Conservation (phyloP, 2,797 vertebrate genomes). For the Agapornis canus region DNA sequence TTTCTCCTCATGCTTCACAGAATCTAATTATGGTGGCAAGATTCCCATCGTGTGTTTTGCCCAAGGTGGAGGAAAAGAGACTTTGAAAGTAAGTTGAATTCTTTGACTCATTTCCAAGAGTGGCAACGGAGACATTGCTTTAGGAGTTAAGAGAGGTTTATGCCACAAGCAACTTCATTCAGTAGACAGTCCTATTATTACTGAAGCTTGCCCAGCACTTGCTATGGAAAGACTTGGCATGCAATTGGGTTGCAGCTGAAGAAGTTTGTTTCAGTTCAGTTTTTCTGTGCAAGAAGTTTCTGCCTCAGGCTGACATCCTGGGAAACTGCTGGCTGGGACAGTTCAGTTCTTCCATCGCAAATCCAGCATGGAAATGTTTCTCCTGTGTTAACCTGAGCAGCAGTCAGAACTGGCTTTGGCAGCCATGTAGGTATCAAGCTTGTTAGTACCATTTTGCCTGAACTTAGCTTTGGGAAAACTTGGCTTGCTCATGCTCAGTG, state of each 20-base stretch:
- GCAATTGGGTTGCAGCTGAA: not conserved
- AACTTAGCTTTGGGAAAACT: not conserved
- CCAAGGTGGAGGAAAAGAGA: conserved; percentile 83
- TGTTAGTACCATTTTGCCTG: not conserved
- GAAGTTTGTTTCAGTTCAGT: not conserved
- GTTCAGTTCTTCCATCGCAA: not conserved
- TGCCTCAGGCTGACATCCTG: not conserved
- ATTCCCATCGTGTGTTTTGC: conserved; percentile 83
- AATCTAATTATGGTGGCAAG: conserved; percentile 83
- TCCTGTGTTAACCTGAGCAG: not conserved
- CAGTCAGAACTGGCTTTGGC: not conserved
- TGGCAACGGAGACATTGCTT: not conserved
- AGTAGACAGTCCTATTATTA: not conserved
- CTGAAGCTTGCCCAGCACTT: not conserved
- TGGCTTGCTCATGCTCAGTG: not conserved
- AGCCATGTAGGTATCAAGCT: not conserved
- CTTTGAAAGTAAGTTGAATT: conserved; percentile 76
- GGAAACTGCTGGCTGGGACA: not conserved
- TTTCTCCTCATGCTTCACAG: conserved; percentile 43
- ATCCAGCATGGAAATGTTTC: not conserved
- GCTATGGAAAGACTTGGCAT: not conserved
- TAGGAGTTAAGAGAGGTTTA: not conserved
- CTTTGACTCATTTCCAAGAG: not conserved
- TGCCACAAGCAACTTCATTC: not conserved
- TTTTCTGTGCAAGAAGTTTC: not conserved